Base-by-base conservation (phyloP, 2,113 vertebrate genomes). In the Alethe castanea region DNA sequence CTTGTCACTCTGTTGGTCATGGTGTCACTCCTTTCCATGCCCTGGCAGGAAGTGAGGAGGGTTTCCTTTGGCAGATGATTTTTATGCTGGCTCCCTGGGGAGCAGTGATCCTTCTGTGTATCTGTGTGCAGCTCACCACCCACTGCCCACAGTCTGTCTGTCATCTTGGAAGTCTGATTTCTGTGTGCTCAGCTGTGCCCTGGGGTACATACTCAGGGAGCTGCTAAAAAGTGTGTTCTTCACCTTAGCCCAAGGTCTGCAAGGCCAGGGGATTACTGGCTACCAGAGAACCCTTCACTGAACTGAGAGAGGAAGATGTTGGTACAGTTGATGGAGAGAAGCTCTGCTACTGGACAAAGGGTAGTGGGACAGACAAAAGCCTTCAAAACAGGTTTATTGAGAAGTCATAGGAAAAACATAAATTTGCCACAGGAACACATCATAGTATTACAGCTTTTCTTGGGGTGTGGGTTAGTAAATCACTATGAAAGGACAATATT, bases 11-110 rank as follows among this genome's bases (percentile, higher is more conserved):
- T 62, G 36, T 77, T 1, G 17, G 42, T 92, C 45, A 72, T 14
- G 48, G 59, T 78, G 52, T 83, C 64, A 40, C 60, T 90, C 19
- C 47, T 76, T 73, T 59, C 60, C 81, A 60, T 9, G 52, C 45
- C 56, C 47, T 79, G 73, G 71, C 36, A 71, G 66, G 42, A 86
- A 62, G 71, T 56, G 50, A 31, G 66, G 69, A 93, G 47, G 26
- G n/a, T 64, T 92, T 71, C 54, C 44, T 94, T 65, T 86, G 83
- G 78, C 64, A 88, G 67, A 18, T 61, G 44, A 25, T 94, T 94
- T 86, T 60, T 69, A 26, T 42, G 52, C 38, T 71, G 56, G 66
- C 25, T 89, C 48, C 62, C 71, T 69, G 52, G 76, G 52, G 29
- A 92, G 71, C 67, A 83, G 44, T 25, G 77, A 86, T 82, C 59